Conservation (phyloP, 2,113 vertebrate genomes). For the Aegypius monachus region DNA sequence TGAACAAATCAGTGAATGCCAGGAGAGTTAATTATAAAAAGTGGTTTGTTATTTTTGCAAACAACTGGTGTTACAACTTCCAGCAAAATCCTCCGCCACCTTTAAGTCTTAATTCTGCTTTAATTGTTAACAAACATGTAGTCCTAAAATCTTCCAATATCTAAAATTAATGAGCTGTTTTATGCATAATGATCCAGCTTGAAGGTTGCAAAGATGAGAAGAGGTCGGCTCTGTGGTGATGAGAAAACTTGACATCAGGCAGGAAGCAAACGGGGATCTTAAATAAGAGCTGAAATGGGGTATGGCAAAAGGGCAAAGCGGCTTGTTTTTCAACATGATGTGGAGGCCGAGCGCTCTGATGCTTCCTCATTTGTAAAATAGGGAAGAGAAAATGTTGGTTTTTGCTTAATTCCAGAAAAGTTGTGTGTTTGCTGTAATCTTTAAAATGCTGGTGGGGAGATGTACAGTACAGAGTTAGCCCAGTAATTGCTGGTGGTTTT, state of each 20-base stretch:
- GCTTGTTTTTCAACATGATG: fast-evolving
- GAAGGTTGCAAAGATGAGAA: fast-evolving
- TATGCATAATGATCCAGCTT: no score
- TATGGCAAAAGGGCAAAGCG: neutral
- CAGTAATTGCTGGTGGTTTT: neutral
- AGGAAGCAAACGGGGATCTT: neutral
- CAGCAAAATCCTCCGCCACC: neutral
- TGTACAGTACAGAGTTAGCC: fast-evolving
- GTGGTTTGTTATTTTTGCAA: neutral
- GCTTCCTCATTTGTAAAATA: neutral
- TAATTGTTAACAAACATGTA: neutral
- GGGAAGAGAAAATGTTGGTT: neutral
- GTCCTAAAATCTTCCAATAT: neutral
- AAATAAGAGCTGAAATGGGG: neutral
- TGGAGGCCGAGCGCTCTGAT: fast-evolving
- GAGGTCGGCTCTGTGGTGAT: fast-evolving
- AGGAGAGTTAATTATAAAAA: neutral
- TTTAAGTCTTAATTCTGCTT: neutral
- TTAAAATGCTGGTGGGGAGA: neutral
- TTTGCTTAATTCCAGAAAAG: neutral
- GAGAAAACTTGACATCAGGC: fast-evolving
- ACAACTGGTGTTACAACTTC: neutral
- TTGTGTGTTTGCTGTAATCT: no score
- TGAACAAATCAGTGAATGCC: neutral
- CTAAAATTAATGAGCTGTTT: neutral